Evolutionary conservation across 2,797 vertebrate genomes (phyloP).

Genomic region (Oreochromis grahami): DNA sequence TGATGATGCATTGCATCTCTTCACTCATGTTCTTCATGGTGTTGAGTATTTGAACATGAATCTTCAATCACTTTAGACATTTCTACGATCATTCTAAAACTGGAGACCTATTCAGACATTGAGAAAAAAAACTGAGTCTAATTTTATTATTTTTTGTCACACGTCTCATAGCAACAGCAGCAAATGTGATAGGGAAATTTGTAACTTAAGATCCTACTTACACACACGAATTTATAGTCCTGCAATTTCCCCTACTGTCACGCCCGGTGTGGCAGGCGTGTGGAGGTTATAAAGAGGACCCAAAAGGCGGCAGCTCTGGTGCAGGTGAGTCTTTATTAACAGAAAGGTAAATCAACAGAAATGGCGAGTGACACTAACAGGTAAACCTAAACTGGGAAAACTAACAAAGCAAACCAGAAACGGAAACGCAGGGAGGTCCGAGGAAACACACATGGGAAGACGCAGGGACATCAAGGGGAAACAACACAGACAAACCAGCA

Average conservation of each 20-base stretch:
- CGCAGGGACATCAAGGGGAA: too few species aligned
- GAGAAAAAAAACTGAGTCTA: background rate
- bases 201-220: background rate
- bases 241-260: background rate
- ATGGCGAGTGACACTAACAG: too few species aligned
- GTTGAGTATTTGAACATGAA: background rate
- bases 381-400: too few species aligned
- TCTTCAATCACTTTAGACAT: background rate
- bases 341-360: too few species aligned
- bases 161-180: background rate
- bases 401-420: too few species aligned
- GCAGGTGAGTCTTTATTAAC: too few species aligned
- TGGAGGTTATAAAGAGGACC: too few species aligned
- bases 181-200: background rate
- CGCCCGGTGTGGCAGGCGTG: too few species aligned
- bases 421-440: too few species aligned
- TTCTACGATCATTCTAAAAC: background rate
- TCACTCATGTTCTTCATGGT: background rate
- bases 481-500: too few species aligned
- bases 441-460: too few species aligned
- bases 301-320: too few species aligned
- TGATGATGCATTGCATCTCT: background rate
- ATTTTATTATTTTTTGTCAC: background rate
- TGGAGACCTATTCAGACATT: background rate
- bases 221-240: background rate